A percentile compares a stretch with the other conserved stretches of the same genome.
phyloP scores from a whole-genome alignment of 2,797 vertebrate genomes.

The Esox lucius region DNA sequence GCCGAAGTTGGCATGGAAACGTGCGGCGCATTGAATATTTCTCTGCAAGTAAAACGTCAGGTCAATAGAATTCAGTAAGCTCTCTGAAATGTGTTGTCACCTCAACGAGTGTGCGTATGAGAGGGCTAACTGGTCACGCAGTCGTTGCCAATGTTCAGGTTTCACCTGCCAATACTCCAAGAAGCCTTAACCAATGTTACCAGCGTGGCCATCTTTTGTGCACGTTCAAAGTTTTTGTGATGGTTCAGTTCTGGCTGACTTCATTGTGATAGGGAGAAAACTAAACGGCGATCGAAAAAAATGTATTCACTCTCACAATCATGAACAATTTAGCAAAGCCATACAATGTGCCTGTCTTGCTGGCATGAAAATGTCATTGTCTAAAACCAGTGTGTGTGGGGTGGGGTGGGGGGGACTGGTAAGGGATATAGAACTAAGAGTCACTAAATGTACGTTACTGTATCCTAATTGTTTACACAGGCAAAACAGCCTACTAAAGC shows the following conservation, averaged over 20 bases:
- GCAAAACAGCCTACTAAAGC: constrained; percentile 17
- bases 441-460: constrained; percentile 12
- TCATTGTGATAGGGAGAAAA: constrained; percentile 33
- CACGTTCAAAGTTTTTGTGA: constrained; percentile 18
- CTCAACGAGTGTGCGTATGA: constrained; percentile 29
- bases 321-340: constrained; percentile 37
- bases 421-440: constrained; percentile 6
- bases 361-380: constrained; percentile 44
- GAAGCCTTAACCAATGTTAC: constrained; percentile 66
- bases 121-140: constrained; percentile 24
- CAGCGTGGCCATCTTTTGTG: constrained; percentile 42
- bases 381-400: constrained; percentile 34
- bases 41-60: constrained; percentile 36
- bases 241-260: constrained; percentile 1
- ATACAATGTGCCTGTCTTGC: constrained; percentile 42
- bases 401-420: too few species aligned
- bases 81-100: constrained; percentile 36
- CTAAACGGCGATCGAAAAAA: constrained; percentile 23
- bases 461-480: constrained; percentile 45
- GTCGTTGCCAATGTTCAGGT: constrained; percentile 36
- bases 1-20: constrained; percentile 42
- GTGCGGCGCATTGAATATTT: constrained; percentile 34
- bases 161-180: constrained; percentile 53
- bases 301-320: constrained; percentile 22
- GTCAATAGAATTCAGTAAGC: constrained; percentile 30